phyloP scores from a whole-genome alignment of 2,888 invertebrate species.

The Asteroscopus sphinx region DNA sequence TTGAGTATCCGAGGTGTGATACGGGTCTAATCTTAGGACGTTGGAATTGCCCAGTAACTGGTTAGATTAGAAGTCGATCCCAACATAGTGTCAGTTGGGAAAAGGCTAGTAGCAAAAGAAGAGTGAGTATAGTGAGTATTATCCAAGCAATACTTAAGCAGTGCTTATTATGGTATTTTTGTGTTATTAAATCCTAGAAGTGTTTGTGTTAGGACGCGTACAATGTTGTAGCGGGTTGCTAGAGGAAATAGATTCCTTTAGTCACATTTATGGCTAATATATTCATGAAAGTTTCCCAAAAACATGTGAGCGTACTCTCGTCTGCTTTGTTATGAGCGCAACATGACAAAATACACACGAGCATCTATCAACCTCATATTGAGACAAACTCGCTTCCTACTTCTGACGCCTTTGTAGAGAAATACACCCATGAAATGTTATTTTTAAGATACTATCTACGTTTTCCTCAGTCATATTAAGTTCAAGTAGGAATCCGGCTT shows the following conservation, averaged over 20 bases:
- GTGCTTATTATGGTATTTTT: no score
- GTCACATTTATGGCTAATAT: conserved; percentile 90
- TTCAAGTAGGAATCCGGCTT: neutral
- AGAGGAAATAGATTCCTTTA: conserved; percentile 86
- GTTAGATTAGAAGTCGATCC: no score
- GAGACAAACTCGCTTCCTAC: conserved; percentile 61
- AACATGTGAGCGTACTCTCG: conserved; percentile 81
- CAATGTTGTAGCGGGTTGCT: conserved; percentile 61
- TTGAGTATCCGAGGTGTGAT: no score
- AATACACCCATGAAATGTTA: conserved; percentile 43
- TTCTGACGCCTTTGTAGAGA: conserved; percentile 59
- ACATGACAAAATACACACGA: conserved; percentile 70
- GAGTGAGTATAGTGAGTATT: no score
- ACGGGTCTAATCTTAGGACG: no score
- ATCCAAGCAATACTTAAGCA: no score
- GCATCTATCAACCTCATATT: conserved; percentile 67
- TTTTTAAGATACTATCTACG: conserved; percentile 23
- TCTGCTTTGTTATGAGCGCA: conserved; percentile 77
- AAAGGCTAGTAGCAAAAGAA: no score
- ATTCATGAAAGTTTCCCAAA: conserved; percentile 89
- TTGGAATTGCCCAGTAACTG: no score
- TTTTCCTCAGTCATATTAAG: conserved; percentile 19
- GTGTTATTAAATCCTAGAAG: conserved; percentile 9
- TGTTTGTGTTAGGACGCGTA: conserved; percentile 30
- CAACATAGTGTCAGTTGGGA: no score